A percentile compares a stretch with the other conserved stretches of the same genome.
These are phyloP conservation scores for Sciurus vulgaris DNA, from an alignment of 2,797 vertebrate genomes.

Conservation along the genomic window DNA sequence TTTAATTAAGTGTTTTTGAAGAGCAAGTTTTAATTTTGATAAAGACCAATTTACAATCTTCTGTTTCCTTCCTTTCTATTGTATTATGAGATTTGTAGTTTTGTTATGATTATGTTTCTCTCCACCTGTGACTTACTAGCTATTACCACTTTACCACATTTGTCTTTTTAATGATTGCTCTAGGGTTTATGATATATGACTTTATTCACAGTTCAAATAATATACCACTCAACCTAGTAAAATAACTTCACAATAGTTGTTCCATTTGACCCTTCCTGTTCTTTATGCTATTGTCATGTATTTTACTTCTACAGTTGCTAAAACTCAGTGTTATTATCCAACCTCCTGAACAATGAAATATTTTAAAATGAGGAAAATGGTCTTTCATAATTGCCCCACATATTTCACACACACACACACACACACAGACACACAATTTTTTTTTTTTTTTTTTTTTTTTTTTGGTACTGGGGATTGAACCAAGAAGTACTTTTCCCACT, in stretches of 20 bases:
- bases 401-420: no score
- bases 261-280: not conserved
- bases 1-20: not conserved
- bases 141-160: not conserved
- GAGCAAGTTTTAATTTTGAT: slow-evolving; percentile 25
- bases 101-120: not conserved
- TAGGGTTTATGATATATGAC: no score
- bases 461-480: no score
- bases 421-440: no score
- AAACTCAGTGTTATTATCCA: not conserved
- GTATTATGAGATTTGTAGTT: not conserved
- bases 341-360: not conserved
- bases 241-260: not conserved
- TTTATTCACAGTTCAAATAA: not conserved
- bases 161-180: not conserved
- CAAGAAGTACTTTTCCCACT: no score
- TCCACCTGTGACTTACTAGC: not conserved
- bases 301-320: not conserved
- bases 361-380: not conserved
- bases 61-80: not conserved
- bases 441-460: no score
- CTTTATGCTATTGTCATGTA: not conserved
- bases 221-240: no score
- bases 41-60: not conserved
- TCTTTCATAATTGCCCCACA: not conserved